Conservation (phyloP, 2,113 vertebrate genomes). For the Pituophis catenifer region DNA sequence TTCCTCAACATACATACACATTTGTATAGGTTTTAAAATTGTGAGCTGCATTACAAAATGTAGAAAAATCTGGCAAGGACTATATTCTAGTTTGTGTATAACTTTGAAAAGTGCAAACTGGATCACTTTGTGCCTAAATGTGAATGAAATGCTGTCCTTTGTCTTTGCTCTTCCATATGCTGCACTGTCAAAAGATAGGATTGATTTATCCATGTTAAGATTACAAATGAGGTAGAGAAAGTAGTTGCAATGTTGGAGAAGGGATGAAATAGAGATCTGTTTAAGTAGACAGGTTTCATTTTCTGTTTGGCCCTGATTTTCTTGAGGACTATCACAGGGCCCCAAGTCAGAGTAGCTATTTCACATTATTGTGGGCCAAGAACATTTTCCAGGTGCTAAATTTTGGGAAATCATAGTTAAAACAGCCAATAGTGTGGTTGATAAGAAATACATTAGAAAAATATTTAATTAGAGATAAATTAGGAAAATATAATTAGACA, state of each 20-base stretch:
- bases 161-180: neutral
- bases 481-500: neutral
- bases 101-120: neutral
- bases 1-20: neutral
- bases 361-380: neutral
- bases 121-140: neutral
- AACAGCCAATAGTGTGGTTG: neutral
- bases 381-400: neutral
- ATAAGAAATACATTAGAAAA: neutral
- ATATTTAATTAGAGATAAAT: neutral
- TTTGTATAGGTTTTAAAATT: neutral
- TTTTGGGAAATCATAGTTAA: neutral
- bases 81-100: neutral
- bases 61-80: neutral
- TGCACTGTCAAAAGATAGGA: neutral
- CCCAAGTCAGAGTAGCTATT: neutral
- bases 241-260: neutral
- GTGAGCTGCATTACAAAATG: neutral
- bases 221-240: neutral
- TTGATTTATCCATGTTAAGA: neutral
- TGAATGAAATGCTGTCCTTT: neutral
- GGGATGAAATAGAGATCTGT: neutral
- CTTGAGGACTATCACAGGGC: neutral
- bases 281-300: neutral
- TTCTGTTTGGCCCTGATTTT: neutral